Base-by-base conservation (phyloP, 2,797 vertebrate genomes). In the Todus mexicanus region DNA sequence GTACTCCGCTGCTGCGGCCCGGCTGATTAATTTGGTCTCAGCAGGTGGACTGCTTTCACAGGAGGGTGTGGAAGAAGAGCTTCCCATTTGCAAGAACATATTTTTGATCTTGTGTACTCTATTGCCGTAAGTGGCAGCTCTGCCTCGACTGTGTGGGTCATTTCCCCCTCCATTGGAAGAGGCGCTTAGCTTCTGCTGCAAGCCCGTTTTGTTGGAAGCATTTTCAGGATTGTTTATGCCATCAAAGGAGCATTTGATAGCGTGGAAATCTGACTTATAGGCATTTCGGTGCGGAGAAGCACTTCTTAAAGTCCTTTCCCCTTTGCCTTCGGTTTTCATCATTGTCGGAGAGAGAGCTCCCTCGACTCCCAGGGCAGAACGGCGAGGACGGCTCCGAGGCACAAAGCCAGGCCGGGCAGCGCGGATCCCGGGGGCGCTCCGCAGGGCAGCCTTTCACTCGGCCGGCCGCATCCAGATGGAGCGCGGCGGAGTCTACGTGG, bases 71-170 rank as follows among this genome's bases (percentile, higher is more conserved):
- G 94, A 95, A 78, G 97, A 91, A 33, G 97, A 96, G 45, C 98
- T 97, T 76, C 99, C 99, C 99, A 99, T 98, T 72, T 99, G 99
- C 47, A 99, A 97, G 94, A 99, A 99, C 93, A 99, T 99, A 82
- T 98, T 99, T 97, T 99, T 99, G 88, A 99, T 99, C 97, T 99
- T 99, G 96, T 98, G 98, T 50, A 99, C 98, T 78, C 99, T 96
- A 76, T 98, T 99, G 79, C 98, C 99, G 1, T 99, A 99, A 56
- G 95, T 97, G 69, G 95, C 96, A 92, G 97, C 92, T 85, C 97
- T 95, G 42, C 97, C 97, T 82, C 97, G 94, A 82, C 92, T 96
- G 68, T 96, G 95, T 6, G 86, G 85, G 48, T 97, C 97, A 82
- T 72, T 96, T 79, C 92, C 96, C 29, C 93, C 96, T 68, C 96